Conservation (phyloP, 2,888 invertebrate genomes). For the Polyommatus icarus region DNA sequence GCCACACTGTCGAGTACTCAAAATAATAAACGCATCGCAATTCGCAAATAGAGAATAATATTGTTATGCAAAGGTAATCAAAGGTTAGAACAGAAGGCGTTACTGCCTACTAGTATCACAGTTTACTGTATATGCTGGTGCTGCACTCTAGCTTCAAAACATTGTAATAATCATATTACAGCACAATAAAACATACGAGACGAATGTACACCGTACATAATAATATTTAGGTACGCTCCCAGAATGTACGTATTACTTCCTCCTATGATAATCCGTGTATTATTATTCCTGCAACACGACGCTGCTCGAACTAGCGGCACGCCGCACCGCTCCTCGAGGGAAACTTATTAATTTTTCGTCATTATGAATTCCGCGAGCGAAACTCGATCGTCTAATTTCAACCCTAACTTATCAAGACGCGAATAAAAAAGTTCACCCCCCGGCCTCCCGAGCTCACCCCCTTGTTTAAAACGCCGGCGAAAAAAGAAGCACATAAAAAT, state of each 20-base stretch:
- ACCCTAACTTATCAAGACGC: conserved; percentile 82
- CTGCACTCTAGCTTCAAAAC: too few species aligned
- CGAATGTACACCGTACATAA: neutral
- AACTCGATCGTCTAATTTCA: conserved; percentile 81
- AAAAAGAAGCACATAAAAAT: conserved; percentile 83
- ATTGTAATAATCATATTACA: neutral
- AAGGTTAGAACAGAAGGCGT: too few species aligned
- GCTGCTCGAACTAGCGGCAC: neutral
- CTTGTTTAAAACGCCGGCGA: conserved; percentile 81
- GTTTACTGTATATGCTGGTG: too few species aligned
- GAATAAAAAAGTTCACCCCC: conserved; percentile 80
- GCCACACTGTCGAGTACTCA: neutral
- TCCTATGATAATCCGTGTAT: conserved; percentile 17
- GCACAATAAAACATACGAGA: neutral
- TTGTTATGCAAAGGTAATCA: too few species aligned
- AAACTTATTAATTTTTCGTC: conserved; percentile 81
- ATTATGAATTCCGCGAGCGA: conserved; percentile 81
- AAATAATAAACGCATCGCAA: neutral
- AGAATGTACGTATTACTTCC: neutral
- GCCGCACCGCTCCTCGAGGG: conserved; percentile 67
- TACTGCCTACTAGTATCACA: too few species aligned
- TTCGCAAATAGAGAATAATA: too few species aligned
- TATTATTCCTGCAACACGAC: conserved; percentile 7
- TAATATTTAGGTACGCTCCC: neutral
- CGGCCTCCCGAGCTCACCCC: conserved; percentile 75